These are phyloP conservation scores for Brachionus koreanus DNA, from an alignment of 1,140 invertebrate genomes.

Conservation along the genomic window DNA sequence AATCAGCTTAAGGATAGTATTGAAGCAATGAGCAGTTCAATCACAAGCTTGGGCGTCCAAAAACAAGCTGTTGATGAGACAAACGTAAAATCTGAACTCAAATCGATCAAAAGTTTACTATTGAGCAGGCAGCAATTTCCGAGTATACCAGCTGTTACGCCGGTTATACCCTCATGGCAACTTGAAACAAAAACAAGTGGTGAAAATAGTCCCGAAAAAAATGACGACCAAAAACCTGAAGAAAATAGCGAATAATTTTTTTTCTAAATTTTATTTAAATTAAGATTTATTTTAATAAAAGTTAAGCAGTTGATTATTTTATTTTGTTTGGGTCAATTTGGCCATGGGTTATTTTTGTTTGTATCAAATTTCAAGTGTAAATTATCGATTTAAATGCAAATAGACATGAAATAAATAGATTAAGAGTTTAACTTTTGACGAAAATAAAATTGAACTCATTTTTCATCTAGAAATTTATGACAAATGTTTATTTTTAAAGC, in stretches of 20 bases:
- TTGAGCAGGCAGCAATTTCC: slow-evolving; percentile 37
- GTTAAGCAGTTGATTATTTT: not conserved
- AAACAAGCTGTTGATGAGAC: not conserved
- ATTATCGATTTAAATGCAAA: not conserved
- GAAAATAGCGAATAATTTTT: slow-evolving; percentile 2
- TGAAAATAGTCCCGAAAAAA: not conserved
- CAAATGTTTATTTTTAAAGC: not conserved
- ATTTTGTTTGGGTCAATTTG: not conserved
- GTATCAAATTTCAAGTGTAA: not conserved
- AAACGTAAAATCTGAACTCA: slow-evolving; percentile 17
- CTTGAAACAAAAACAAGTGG: not conserved
- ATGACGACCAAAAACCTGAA: not conserved
- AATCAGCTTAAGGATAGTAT: not conserved
- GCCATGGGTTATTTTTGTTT: not conserved
- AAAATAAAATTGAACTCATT: not conserved
- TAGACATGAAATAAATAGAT: slow-evolving; percentile 17
- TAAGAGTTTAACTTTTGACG: not conserved
- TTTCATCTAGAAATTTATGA: not conserved
- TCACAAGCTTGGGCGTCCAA: not conserved
- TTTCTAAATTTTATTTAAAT: not conserved
- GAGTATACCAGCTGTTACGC: not conserved
- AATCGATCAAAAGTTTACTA: slow-evolving; percentile 23
- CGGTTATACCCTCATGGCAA: slow-evolving; percentile 32
- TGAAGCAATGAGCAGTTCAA: not conserved
- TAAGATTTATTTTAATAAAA: slow-evolving; percentile 1